Evolutionary conservation across 2,888 invertebrate genomes (phyloP).

Genomic region (Uropetala carovei): DNA sequence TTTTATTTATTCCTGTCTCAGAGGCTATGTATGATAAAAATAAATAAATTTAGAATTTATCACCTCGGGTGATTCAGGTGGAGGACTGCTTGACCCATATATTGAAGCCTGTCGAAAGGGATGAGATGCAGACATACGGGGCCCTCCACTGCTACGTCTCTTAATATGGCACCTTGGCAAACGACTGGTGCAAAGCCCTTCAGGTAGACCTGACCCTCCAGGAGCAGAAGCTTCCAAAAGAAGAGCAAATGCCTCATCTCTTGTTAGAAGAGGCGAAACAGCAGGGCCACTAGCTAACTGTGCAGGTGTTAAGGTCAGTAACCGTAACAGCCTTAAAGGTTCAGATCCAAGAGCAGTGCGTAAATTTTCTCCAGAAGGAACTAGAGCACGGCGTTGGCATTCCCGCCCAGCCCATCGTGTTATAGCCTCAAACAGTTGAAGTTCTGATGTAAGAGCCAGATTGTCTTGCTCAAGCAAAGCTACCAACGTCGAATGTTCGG

Average conservation of each 20-base stretch:
- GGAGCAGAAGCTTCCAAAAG: conserved; percentile 89
- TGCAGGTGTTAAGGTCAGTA: conserved; percentile 86
- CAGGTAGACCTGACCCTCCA: conserved; percentile 83
- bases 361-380: conserved; percentile 68
- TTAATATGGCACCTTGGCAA: conserved; percentile 65
- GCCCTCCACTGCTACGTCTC: background rate
- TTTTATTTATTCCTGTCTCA: background rate
- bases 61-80: conserved; percentile 76
- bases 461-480: conserved; percentile 86
- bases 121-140: background rate
- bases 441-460: conserved; percentile 84
- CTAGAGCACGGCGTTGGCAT: conserved; percentile 76
- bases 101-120: conserved; percentile 73
- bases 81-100: conserved; percentile 83
- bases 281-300: conserved; percentile 91
- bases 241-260: conserved; percentile 88
- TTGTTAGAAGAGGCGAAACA: conserved; percentile 82
- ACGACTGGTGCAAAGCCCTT: conserved; percentile 80
- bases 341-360: conserved; percentile 73
- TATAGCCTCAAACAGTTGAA: conserved; percentile 86
- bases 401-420: conserved; percentile 82
- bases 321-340: conserved; percentile 84
- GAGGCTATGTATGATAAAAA: background rate
- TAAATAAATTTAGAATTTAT: background rate
- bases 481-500: conserved; percentile 85